phyloP scores from a whole-genome alignment of 2,113 vertebrate genomes.

The Cyprinus carpio region DNA sequence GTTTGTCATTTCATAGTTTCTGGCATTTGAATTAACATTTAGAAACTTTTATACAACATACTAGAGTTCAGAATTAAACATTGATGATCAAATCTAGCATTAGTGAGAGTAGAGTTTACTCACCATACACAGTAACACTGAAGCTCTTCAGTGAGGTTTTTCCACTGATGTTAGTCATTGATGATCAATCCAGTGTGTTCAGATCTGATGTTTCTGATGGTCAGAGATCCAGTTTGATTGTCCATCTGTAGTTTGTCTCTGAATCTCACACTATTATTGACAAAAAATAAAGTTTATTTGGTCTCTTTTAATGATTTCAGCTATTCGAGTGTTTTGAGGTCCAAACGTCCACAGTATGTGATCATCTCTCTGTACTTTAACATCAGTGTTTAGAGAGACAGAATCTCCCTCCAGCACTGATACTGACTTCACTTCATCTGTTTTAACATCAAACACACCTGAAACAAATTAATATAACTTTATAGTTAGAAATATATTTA shows the following conservation, averaged over 20 bases:
- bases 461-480: not conserved
- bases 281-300: not conserved
- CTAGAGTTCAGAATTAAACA: not conserved
- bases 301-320: not conserved
- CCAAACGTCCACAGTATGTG: not conserved
- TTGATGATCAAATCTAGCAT: not conserved
- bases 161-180: not conserved
- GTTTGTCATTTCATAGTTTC: not conserved
- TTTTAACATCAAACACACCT: not conserved
- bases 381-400: not conserved
- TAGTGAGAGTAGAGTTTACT: not conserved
- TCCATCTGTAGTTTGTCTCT: not conserved
- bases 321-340: not conserved
- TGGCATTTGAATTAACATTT: not conserved
- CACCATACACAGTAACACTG: not conserved
- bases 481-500: not conserved
- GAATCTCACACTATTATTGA: not conserved
- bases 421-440: not conserved
- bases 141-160: not conserved
- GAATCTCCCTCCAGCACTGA: not conserved
- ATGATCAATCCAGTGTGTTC: conserved; percentile 25
- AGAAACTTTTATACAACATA: not conserved
- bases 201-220: conserved; percentile 1
- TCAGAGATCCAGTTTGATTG: conserved; percentile 9
- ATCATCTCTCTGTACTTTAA: not conserved